phyloP scores from a whole-genome alignment of 2,113 vertebrate genomes.

The Zosterops pallidus region DNA sequence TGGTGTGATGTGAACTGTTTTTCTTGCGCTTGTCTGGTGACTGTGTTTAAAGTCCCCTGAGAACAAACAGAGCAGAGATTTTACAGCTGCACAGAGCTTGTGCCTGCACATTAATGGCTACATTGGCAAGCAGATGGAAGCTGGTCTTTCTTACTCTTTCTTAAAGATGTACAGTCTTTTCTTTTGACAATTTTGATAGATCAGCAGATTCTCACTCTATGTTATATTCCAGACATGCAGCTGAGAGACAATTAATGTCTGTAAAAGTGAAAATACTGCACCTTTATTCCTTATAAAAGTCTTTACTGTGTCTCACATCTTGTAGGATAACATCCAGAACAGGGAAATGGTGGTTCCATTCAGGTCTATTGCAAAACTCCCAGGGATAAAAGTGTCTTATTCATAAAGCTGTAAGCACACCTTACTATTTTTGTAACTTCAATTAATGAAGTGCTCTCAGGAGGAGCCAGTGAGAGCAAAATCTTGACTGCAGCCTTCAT shows the following conservation, averaged over 20 bases:
- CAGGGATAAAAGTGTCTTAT: neutral
- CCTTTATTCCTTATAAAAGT: neutral
- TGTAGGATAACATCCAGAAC: neutral
- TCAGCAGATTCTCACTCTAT: constrained; percentile 15
- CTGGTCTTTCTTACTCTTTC: constrained; percentile 25
- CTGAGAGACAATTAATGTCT: neutral
- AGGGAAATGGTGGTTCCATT: neutral
- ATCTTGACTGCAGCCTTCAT: neutral
- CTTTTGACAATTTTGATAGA: constrained; percentile 6
- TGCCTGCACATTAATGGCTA: constrained; percentile 52
- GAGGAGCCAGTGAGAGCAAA: neutral
- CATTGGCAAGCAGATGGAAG: constrained; percentile 46
- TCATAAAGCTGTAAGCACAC: neutral
- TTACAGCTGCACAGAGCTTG: constrained; percentile 21
- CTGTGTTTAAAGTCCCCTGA: constrained; percentile 13
- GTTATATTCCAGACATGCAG: neutral
- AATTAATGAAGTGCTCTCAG: neutral
- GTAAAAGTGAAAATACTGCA: neutral
- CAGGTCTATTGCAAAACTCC: neutral
- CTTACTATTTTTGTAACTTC: neutral
- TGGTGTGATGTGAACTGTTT: neutral
- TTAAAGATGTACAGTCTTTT: constrained; percentile 18
- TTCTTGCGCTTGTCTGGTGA: neutral
- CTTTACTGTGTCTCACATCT: neutral
- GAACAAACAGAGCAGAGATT: constrained; percentile 27